phyloP scores from a whole-genome alignment of 2,888 invertebrate genomes.

The Andrena fulva region DNA sequence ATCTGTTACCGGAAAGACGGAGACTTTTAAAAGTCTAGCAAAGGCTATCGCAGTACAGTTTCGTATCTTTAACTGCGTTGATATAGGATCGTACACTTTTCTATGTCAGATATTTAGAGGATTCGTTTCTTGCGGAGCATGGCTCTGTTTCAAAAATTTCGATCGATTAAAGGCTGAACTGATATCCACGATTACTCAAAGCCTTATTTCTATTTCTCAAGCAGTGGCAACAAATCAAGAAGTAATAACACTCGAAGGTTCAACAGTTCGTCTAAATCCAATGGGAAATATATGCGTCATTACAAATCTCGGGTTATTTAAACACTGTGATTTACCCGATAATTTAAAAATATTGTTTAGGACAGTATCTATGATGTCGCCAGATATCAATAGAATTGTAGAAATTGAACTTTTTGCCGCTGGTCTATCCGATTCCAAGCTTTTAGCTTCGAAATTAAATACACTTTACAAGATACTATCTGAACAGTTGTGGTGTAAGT shows the following conservation, averaged over 20 bases:
- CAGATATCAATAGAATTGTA: slow-evolving; percentile 87
- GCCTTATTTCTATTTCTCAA: slow-evolving; percentile 85
- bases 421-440: slow-evolving; percentile 86
- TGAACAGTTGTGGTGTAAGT: slow-evolving; percentile 85
- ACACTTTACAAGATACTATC: slow-evolving; percentile 86
- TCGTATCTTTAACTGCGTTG: slow-evolving; percentile 87
- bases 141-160: slow-evolving; percentile 88
- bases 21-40: slow-evolving; percentile 87
- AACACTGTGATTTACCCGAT: slow-evolving; percentile 86
- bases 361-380: slow-evolving; percentile 87
- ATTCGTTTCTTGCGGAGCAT: slow-evolving; percentile 86
- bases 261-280: slow-evolving; percentile 77
- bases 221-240: slow-evolving; percentile 83
- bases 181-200: slow-evolving; percentile 86
- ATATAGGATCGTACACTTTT: slow-evolving; percentile 86
- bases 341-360: slow-evolving; percentile 87
- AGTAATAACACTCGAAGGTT: slow-evolving; percentile 85
- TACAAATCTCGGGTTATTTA: slow-evolving; percentile 85
- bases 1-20: slow-evolving; percentile 86
- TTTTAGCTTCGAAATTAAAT: slow-evolving; percentile 86
- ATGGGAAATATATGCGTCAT: slow-evolving; percentile 89
- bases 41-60: slow-evolving; percentile 87
- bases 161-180: slow-evolving; percentile 86
- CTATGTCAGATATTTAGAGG: slow-evolving; percentile 87
- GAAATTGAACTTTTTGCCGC: slow-evolving; percentile 87